Percentiles rank a stretch among this genome's conserved stretches.
Evolutionary conservation across 2,113 vertebrate genomes (phyloP).

Genomic region (Sporophila hypoxantha): DNA sequence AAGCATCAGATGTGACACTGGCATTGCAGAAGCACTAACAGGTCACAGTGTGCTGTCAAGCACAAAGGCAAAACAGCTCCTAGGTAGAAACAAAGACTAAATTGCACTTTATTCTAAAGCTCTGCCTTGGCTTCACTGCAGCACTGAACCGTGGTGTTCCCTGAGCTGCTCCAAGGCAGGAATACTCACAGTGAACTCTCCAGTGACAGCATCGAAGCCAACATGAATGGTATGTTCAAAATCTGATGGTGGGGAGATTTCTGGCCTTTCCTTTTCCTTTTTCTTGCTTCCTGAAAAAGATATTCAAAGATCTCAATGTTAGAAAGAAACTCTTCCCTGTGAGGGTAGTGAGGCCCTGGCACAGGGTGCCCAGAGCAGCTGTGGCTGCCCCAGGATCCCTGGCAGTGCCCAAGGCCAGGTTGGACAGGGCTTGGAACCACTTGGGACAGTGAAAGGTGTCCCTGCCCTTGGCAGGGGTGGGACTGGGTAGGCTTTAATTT

Average conservation of each 20-base stretch:
- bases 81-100: background rate
- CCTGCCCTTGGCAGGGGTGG: background rate
- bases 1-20: background rate
- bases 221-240: slow-evolving; percentile 98
- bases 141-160: background rate
- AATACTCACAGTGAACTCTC: slow-evolving; percentile 92
- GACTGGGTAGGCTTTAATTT: rapidly evolving
- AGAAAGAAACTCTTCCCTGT: background rate
- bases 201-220: slow-evolving; percentile 94
- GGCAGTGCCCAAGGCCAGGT: rapidly evolving
- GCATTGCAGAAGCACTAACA: background rate
- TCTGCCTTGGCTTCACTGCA: background rate
- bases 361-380: background rate
- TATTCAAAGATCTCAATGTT: background rate
- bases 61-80: background rate
- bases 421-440: rapidly evolving
- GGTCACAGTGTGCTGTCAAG: background rate
- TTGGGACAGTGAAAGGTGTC: background rate
- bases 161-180: background rate
- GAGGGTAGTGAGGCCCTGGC: rapidly evolving
- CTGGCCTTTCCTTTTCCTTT: slow-evolving; percentile 93
- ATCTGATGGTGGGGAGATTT: slow-evolving; percentile 94
- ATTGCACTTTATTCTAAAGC: background rate
- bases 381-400: background rate
- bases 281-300: slow-evolving; percentile 81